These are phyloP conservation scores for Stenolophus ochropezus DNA, from an alignment of 2,888 invertebrate genomes.

Conservation along the genomic window DNA sequence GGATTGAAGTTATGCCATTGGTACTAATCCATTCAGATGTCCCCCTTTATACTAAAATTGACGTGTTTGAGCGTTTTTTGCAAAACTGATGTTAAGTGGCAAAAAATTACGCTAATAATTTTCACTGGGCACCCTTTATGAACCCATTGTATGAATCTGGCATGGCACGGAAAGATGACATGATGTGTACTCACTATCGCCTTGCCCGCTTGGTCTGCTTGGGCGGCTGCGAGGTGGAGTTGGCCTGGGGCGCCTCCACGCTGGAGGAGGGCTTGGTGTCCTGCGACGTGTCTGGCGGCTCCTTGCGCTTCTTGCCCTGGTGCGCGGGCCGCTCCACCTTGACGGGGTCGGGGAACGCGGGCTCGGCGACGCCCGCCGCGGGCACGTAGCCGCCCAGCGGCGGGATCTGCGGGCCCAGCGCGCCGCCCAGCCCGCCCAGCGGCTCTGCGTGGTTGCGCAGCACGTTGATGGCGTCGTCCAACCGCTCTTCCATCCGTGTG, in stretches of 20 bases:
- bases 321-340: slow-evolving; percentile 71
- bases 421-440: slow-evolving; percentile 71
- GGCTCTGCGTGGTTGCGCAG: slow-evolving; percentile 96
- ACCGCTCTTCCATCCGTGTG: slow-evolving; percentile 94
- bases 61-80: no score
- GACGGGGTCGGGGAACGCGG: slow-evolving; percentile 71
- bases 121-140: no score
- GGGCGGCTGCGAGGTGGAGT: slow-evolving; percentile 76
- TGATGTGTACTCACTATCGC: slow-evolving; percentile 86
- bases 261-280: slow-evolving; percentile 79
- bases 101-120: no score
- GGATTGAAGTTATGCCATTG: no score
- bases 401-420: slow-evolving; percentile 74
- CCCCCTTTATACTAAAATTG: no score
- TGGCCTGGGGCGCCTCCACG: slow-evolving; percentile 75
- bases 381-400: slow-evolving; percentile 74
- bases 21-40: no score
- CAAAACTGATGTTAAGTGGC: no score
- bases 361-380: slow-evolving; percentile 70
- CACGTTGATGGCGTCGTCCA: slow-evolving; percentile 97
- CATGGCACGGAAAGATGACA: no score
- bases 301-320: slow-evolving; percentile 83
- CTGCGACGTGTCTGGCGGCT: slow-evolving; percentile 81
- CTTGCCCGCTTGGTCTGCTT: slow-evolving; percentile 82
- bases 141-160: no score